phyloP scores from a whole-genome alignment of 1,140 invertebrate genomes.

The Ceratitis capitata region DNA sequence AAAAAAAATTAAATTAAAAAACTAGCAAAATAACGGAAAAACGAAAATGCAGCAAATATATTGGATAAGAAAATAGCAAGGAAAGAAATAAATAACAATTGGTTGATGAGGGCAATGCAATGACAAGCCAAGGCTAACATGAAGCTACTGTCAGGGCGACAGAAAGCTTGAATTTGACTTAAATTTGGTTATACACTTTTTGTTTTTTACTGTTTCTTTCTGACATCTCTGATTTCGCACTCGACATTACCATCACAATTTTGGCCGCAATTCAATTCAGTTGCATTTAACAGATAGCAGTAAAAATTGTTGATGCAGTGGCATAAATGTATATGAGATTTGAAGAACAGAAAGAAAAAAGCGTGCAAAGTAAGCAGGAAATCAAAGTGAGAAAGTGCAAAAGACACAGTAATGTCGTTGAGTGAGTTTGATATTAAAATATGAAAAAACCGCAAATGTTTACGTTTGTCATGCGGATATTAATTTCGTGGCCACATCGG shows the following conservation, averaged over 20 bases:
- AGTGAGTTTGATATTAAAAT: constrained; percentile 1
- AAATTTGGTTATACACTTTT: background rate
- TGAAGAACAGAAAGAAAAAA: background rate
- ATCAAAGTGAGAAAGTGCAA: background rate
- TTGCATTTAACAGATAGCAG: too few relatives aligned
- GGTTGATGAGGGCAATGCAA: background rate
- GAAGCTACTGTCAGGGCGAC: background rate
- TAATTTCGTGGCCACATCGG: background rate
- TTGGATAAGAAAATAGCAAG: too few relatives aligned
- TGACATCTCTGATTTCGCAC: background rate
- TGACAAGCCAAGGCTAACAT: background rate
- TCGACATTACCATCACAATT: background rate
- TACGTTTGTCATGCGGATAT: background rate
- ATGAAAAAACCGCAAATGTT: background rate
- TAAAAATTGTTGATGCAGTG: too few relatives aligned
- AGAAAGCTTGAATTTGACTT: background rate
- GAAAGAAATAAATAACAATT: background rate
- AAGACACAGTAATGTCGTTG: background rate
- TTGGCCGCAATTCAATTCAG: constrained; percentile 26
- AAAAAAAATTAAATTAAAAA: background rate
- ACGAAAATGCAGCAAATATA: too few relatives aligned
- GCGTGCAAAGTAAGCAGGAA: background rate
- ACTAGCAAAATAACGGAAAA: background rate
- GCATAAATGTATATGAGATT: background rate
- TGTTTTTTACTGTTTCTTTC: background rate